Percentiles rank a stretch among this genome's conserved stretches.
Evolutionary conservation across 2,113 vertebrate genomes (phyloP).

Genomic region (Engraulis encrasicolus): DNA sequence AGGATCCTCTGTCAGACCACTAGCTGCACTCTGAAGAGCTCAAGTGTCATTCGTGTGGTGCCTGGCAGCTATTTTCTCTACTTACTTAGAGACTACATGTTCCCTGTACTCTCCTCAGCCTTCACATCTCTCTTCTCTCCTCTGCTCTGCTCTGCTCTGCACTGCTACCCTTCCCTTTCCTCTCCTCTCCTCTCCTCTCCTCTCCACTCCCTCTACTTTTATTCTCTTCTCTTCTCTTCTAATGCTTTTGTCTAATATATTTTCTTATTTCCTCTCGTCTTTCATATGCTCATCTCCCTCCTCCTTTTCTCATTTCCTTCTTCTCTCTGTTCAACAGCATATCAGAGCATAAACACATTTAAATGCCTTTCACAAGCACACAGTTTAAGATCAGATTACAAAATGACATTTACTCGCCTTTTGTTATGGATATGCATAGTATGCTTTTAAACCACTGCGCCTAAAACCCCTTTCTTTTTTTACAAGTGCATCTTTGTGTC

Average conservation of each 20-base stretch:
- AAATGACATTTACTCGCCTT: too few species aligned
- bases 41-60: not conserved
- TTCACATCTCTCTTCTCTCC: constrained; percentile 8
- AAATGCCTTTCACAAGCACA: too few species aligned
- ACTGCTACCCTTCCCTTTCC: not conserved
- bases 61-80: not conserved
- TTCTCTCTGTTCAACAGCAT: not conserved
- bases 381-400: too few species aligned
- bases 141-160: not conserved
- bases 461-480: too few species aligned
- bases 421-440: too few species aligned
- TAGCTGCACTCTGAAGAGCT: not conserved
- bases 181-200: not conserved
- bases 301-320: not conserved
- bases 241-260: too few species aligned
- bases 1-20: not conserved
- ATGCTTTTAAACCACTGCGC: too few species aligned
- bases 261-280: too few species aligned
- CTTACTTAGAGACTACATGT: constrained; percentile 14
- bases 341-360: too few species aligned
- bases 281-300: not conserved
- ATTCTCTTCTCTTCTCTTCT: too few species aligned
- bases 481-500: too few species aligned
- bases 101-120: not conserved
- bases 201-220: not conserved